Base-by-base conservation (phyloP, 2,888 invertebrate genomes). In the Axea sp. region DNA sequence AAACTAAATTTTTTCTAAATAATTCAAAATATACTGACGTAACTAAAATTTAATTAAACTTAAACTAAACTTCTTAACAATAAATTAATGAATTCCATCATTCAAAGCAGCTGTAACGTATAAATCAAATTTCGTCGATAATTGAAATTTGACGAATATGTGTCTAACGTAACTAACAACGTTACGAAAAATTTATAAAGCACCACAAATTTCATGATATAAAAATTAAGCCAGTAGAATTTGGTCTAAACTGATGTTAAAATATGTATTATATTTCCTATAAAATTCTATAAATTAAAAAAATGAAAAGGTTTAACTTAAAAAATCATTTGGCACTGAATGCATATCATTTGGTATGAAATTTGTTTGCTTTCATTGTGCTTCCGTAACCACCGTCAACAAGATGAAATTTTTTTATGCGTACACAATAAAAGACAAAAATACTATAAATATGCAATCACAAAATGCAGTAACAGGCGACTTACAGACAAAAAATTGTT, bases 21-120 rank as follows among this genome's bases (percentile, higher is more conserved):
- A 37, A 47, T 62, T 62, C 51, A 69, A 53, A 60, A 60, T 69
- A 69, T 69, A 67, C 57, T 57, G 39, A 67, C 12, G 57, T 41
- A 59, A 41, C 45, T 69, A 53, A 69, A 69, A 69, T 60, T 68
- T 68, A 60, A 68, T 68, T 59, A 59, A 60, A 68, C 68, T 68
- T 68, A 68, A 68, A 60, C 51, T 68, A 60, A 60, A 68, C n/a
- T 22, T 51, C 43, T 68, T 60, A 68, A 68, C 68, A 60, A 69
- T 60, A 60, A 43, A 60, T 60, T 68, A 60, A n/a, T 37, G 30
- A 69, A 14, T 69, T 69, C 69, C 69, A 60, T 60, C 69, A 37
- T 69, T 69, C 69, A 53, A 69, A 69, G 69, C 60, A 60, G 69
- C 60, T 60, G 45, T 60, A 69, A 69, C 60, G 6, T 53, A 15